Evolutionary conservation across 1,140 invertebrate species (phyloP).

Genomic region (Drosophila seguyi): DNA sequence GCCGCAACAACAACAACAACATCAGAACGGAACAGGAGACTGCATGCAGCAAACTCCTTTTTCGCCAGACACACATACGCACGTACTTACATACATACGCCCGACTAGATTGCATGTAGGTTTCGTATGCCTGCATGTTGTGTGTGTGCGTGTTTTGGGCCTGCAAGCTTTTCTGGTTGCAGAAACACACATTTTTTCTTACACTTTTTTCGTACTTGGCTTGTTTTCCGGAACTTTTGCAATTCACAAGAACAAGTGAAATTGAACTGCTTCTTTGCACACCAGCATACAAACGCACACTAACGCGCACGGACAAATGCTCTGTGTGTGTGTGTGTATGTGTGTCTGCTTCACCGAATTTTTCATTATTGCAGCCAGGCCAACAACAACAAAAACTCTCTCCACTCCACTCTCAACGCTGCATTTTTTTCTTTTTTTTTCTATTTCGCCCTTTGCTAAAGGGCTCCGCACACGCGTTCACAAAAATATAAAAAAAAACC

Average conservation of each 20-base stretch:
- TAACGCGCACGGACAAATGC: slow-evolving; percentile 12
- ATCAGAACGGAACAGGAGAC: slow-evolving; percentile 18
- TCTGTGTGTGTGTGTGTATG: slow-evolving; percentile 28
- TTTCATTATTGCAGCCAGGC: slow-evolving; percentile 51
- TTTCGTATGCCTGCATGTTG: no score
- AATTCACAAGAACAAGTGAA: slow-evolving; percentile 46
- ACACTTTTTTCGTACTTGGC: slow-evolving; percentile 1
- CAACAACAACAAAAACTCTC: slow-evolving; percentile 48
- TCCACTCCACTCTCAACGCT: slow-evolving; percentile 22
- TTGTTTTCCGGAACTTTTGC: slow-evolving; percentile 11
- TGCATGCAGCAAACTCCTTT: slow-evolving; percentile 36
- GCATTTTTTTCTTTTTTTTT: slow-evolving; percentile 34
- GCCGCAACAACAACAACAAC: slow-evolving; percentile 31
- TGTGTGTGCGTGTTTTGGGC: slow-evolving; percentile 14
- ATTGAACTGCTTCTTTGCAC: slow-evolving; percentile 18
- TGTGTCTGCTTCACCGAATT: slow-evolving; percentile 51
- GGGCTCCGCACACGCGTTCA: slow-evolving; percentile 1
- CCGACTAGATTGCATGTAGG: neutral
- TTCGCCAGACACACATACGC: slow-evolving; percentile 9
- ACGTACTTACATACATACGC: neutral
- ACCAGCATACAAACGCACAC: slow-evolving; percentile 23
- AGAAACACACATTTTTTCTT: slow-evolving; percentile 13
- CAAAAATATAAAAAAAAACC: neutral
- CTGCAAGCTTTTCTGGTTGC: slow-evolving; percentile 14
- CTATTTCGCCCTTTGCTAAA: slow-evolving; percentile 6